These are phyloP conservation scores for Frankliniella intonsa DNA, from an alignment of 2,888 invertebrate species.

Conservation along the genomic window DNA sequence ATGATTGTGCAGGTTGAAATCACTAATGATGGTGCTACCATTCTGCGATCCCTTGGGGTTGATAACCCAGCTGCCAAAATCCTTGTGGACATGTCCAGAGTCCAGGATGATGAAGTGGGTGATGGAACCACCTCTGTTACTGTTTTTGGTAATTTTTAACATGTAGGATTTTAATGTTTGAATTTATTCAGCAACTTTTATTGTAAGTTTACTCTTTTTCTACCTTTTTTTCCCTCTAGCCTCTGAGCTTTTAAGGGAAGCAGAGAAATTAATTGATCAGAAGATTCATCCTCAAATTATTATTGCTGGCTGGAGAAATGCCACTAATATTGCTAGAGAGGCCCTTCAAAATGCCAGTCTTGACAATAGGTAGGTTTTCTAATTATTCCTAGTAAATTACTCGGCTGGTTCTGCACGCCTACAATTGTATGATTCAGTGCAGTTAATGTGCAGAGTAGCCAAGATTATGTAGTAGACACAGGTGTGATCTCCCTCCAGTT, in stretches of 20 bases:
- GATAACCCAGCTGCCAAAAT: slow-evolving; percentile 99
- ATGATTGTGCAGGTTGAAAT: slow-evolving; percentile 69
- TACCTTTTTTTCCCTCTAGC: slow-evolving; percentile 50
- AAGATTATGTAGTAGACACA: not conserved
- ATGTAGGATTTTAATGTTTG: not conserved
- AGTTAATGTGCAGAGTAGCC: not conserved
- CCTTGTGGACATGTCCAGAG: slow-evolving; percentile 96
- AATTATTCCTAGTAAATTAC: not conserved
- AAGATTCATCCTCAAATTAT: slow-evolving; percentile 98
- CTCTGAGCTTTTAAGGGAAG: slow-evolving; percentile 89
- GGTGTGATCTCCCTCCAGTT: slow-evolving; percentile 22
- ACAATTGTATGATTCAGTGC: not conserved
- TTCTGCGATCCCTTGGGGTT: slow-evolving; percentile 90
- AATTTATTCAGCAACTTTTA: not conserved
- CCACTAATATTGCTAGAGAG: slow-evolving; percentile 75
- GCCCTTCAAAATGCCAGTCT: slow-evolving; percentile 73
- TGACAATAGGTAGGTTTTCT: slow-evolving; percentile 63
- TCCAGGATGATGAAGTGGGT: slow-evolving; percentile 98
- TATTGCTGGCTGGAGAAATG: slow-evolving; percentile 90
- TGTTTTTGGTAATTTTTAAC: slow-evolving; percentile 61
- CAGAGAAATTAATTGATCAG: slow-evolving; percentile 87
- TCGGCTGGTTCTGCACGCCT: not conserved
- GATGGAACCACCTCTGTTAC: slow-evolving; percentile 99
- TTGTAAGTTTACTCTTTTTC: slow-evolving; percentile 11
- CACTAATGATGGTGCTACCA: slow-evolving; percentile 99